Evolutionary conservation across 2,797 vertebrate species (phyloP).

Genomic region (Spinus olivaceus): DNA sequence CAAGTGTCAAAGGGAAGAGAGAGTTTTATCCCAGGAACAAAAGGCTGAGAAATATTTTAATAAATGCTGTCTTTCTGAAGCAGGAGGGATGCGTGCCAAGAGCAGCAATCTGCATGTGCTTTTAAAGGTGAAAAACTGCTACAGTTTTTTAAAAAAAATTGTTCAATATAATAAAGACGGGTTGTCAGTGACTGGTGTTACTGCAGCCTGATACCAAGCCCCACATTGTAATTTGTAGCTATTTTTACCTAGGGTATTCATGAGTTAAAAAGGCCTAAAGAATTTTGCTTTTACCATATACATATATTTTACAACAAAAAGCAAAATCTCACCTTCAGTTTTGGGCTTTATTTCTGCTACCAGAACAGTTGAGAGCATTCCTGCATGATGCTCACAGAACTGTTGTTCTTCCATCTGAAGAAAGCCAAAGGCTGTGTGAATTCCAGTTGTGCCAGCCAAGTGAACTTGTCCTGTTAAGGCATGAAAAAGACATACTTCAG

Average conservation of each 20-base stretch:
- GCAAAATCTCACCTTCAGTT: background rate
- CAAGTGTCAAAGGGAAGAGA: background rate
- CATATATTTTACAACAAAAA: background rate
- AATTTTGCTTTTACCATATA: background rate
- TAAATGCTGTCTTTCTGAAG: background rate
- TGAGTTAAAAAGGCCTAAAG: background rate
- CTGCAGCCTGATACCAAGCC: background rate
- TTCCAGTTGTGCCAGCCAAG: background rate
- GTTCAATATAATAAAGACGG: background rate
- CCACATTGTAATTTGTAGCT: background rate
- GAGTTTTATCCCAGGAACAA: background rate
- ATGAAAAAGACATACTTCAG: background rate
- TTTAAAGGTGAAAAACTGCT: background rate
- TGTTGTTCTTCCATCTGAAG: background rate
- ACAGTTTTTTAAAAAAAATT: accelerated
- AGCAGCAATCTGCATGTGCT: background rate
- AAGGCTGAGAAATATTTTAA: background rate
- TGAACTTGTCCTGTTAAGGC: background rate
- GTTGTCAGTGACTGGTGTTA: background rate
- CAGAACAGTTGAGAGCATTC: background rate
- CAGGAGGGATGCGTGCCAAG: background rate
- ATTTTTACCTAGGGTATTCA: background rate
- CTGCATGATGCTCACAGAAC: background rate
- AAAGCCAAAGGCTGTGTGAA: background rate
- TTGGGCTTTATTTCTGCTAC: background rate